Evolutionary conservation across 2,888 invertebrate species (phyloP).

Genomic region (Xestia ashworthii): DNA sequence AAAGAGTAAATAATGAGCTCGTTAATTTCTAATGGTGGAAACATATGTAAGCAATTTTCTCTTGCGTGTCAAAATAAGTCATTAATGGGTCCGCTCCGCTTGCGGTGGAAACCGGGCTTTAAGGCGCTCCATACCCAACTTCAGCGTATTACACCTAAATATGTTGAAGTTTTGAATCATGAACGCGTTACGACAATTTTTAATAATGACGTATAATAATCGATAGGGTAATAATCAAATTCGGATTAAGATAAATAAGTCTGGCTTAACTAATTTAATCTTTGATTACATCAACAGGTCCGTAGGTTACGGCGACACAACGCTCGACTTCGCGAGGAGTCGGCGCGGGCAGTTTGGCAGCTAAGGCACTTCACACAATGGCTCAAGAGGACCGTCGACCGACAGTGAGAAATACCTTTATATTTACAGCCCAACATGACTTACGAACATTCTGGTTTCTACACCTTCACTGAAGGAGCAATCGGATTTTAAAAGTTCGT

Average conservation of each 20-base stretch:
- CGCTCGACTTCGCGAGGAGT: conserved; percentile 96
- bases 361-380: conserved; percentile 93
- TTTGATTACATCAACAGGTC: conserved; percentile 74
- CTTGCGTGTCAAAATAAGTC: too few species aligned
- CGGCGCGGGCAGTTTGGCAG: conserved; percentile 97
- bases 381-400: conserved; percentile 95
- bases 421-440: background rate
- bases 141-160: too few species aligned
- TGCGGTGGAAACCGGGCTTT: too few species aligned
- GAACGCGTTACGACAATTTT: background rate
- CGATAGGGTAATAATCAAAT: conserved; percentile 8
- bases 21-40: too few species aligned
- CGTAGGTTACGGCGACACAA: conserved; percentile 95
- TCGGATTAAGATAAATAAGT: too few species aligned
- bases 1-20: too few species aligned
- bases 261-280: conserved; percentile 20
- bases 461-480: conserved; percentile 4
- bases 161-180: too few species aligned
- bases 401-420: conserved; percentile 82
- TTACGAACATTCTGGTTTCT: background rate
- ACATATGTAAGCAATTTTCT: too few species aligned
- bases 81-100: too few species aligned
- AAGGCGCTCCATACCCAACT: background rate
- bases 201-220: background rate
- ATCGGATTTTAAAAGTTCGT: background rate